phyloP scores from a whole-genome alignment of 2,888 invertebrate species.

The Acanthoscelides obtectus region DNA sequence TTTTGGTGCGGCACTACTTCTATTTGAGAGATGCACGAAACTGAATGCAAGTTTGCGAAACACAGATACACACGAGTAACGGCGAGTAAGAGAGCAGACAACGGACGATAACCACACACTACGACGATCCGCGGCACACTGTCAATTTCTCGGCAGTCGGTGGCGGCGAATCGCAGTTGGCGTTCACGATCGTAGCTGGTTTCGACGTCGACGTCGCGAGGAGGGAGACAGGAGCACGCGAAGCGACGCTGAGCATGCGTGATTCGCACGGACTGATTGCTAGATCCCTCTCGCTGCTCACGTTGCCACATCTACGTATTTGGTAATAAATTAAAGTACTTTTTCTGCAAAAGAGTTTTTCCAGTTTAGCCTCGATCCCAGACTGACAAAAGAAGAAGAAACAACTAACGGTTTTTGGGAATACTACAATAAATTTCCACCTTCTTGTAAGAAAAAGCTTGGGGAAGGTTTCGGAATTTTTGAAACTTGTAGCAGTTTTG shows the following conservation, averaged over 20 bases:
- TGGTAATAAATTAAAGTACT: too few relatives aligned
- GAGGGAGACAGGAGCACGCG: background rate
- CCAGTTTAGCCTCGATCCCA: too few relatives aligned
- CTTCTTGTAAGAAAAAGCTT: too few relatives aligned
- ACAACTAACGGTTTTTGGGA: too few relatives aligned
- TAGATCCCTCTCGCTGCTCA: background rate
- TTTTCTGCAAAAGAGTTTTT: too few relatives aligned
- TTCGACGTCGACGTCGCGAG: too few relatives aligned
- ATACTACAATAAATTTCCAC: too few relatives aligned
- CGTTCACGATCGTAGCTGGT: background rate
- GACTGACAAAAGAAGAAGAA: too few relatives aligned
- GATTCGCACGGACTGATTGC: background rate
- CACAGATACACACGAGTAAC: slow-evolving; percentile 12
- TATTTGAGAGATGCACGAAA: slow-evolving; percentile 13
- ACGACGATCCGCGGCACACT: background rate
- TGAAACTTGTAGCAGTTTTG: too few relatives aligned
- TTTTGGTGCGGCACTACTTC: background rate
- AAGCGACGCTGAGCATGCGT: background rate
- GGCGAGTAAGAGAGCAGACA: background rate
- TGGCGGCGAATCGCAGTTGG: background rate
- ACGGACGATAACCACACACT: background rate
- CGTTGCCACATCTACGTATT: background rate
- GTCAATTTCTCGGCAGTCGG: background rate
- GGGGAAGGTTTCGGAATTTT: too few relatives aligned
- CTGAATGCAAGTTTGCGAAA: slow-evolving; percentile 21